Evolutionary conservation across 64 coral and sea anemone genomes (phyloP), one percentile per base, ranked within the genome.

Genomic region (Actinia tenebrosa): DNA sequence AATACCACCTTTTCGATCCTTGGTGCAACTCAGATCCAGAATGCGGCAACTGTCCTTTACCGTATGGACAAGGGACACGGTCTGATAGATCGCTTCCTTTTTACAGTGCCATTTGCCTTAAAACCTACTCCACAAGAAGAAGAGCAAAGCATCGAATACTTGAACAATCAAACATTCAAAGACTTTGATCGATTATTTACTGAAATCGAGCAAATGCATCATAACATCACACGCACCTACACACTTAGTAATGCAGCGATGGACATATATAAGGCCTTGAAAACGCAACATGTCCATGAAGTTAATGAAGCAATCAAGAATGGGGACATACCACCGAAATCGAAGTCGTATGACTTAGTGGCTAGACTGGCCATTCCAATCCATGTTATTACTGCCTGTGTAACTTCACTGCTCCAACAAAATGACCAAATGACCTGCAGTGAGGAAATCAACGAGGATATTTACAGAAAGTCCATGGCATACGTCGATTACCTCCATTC

Each of bases 321-420:
- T 25, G 61, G 91, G 27, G 50, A 92, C 77, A 30, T 79, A 19
- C 80, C 53, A 16, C 66, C 86, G 7, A 88, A 92, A 13, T 88
- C 86, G 2, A 92, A 87, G 60, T 86, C 85, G 25, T 83, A 80
- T 62, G 64, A 92, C 54, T 60, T 88, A n/a, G 71, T 84, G n/a
- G 54, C 69, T 55, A 80, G 78, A 52, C 10, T 80, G 4, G 11
- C 78, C 16, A 42, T 46, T 17, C 78, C 78, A 45, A 17, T 80
- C 18, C 78, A 80, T 5, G 46, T 80, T 6, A 46, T 80, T 7
- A 47, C 78, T 17, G 2, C 16, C 46, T 20, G 16, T 11, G 45
- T 80, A 45, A 46, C 37, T 20, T 80, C 42, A 44, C 78, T 80
- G 13, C 46, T 80, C 0, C n/a, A 26, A 27, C 1, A 4, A 2